Evolutionary conservation across 2,113 vertebrate species (phyloP), one percentile per base, ranked within the genome.

Genomic region (Ochotona curzoniae): DNA sequence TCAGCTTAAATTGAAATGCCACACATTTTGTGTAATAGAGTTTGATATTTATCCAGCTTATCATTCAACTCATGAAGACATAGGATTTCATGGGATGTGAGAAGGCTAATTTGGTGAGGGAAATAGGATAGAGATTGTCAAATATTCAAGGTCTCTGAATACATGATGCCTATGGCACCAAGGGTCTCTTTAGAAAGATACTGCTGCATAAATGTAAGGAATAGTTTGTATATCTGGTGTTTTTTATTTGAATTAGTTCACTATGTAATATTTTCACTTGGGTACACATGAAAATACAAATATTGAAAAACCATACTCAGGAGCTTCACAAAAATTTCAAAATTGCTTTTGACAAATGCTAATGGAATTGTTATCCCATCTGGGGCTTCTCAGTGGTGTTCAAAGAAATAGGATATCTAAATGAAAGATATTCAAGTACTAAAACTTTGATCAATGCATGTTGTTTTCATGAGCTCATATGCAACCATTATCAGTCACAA

Each of bases 41-140:
- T 89, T 83, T 86, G 49, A 5, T 18, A 93, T 91, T 90, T 92
- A 76, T 93, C 80, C 25, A 54, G 79, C 67, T 93, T 89, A 69
- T 69, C 66, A 78, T 64, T 80, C 47, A 78, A 44, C 1, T 94
- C 61, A 81, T 32, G 71, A n/a, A 38, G 47, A 32, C 49, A n/a
- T 32, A 73, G 44, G 63, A 4, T 95, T 93, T 57, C 32, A n/a
- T 14, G 60, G 71, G 28, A 81, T 20, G 84, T 69, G 2, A 54
- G 26, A 90, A 92, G 28, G 83, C 84, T 89, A 92, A 80, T 44
- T 86, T 87, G 75, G 35, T 83, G 83, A 79, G 61, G 54, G 54
- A 71, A 84, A 17, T 57, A 7, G 26, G 18, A 1, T 61, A 67
- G 35, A 93, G 32, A 61, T 81, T 85, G 26, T 70, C 64, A 8